Percentiles rank a stretch among this genome's conserved stretches.
These are phyloP conservation scores for Scaptomyza tumidula DNA, from an alignment of 2,888 invertebrate species.

Conservation along the genomic window DNA sequence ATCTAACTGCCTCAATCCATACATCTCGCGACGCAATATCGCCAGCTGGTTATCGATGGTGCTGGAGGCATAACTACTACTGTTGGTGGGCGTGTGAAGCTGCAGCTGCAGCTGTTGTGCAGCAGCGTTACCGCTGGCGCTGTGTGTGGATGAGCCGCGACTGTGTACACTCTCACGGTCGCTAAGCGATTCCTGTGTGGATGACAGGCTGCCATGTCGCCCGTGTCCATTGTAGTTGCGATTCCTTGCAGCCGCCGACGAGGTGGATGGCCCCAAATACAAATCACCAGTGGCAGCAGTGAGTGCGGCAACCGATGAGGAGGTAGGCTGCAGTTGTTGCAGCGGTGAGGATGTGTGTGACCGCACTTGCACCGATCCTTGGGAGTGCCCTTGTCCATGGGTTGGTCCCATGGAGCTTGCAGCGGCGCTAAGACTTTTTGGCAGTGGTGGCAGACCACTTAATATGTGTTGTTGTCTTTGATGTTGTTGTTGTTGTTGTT, in stretches of 20 bases:
- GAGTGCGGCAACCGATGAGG: conserved; percentile 55
- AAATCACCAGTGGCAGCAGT: conserved; percentile 69
- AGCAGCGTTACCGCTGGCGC: conserved; percentile 59
- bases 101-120: conserved; percentile 23
- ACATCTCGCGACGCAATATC: conserved; percentile 94
- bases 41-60: conserved; percentile 94
- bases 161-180: conserved; percentile 82
- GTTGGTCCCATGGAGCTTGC: conserved; percentile 67
- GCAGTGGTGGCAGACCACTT: conserved; percentile 92
- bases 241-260: conserved; percentile 75
- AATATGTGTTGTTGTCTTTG: conserved; percentile 52
- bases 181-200: conserved; percentile 83
- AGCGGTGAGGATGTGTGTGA: conserved; percentile 68
- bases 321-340: conserved; percentile 34
- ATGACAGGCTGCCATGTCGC: conserved; percentile 82
- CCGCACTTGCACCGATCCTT: conserved; percentile 31
- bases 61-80: conserved; percentile 83
- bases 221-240: conserved; percentile 70
- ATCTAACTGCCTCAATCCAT: conserved; percentile 93
- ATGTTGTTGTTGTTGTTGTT: conserved; percentile 52
- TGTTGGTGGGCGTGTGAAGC: conserved; percentile 70
- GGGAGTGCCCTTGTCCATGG: conserved; percentile 17
- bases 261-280: conserved; percentile 79
- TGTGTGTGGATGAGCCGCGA: conserved; percentile 81
- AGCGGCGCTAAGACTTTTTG: conserved; percentile 94